Percentiles rank a stretch among this genome's conserved stretches.
Conservation (phyloP, 2,888 invertebrate genomes). For the Aphelenchoides bicaudatus region DNA sequence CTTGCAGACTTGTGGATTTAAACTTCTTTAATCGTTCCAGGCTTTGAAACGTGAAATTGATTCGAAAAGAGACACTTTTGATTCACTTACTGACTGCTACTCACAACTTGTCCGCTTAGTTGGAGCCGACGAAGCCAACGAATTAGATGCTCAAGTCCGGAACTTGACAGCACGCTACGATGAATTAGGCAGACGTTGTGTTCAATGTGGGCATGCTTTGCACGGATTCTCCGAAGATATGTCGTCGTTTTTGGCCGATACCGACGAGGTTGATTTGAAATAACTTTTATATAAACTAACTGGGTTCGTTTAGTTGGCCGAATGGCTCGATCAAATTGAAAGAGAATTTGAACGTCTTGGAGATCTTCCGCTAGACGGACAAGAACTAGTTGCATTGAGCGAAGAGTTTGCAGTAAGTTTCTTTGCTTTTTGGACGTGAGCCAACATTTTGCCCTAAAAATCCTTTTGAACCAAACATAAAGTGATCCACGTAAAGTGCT, state of each 20-base stretch:
- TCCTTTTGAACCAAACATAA: too few species aligned
- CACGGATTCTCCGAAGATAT: constrained; percentile 36
- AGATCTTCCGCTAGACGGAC: constrained; percentile 74
- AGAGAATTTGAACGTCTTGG: constrained; percentile 67
- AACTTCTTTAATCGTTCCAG: constrained; percentile 20
- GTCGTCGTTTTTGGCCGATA: constrained; percentile 64
- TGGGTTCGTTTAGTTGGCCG: too few species aligned
- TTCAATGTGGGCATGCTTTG: constrained; percentile 36
- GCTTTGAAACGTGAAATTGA: constrained; percentile 45
- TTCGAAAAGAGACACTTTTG: constrained; percentile 40
- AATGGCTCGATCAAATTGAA: constrained; percentile 78
- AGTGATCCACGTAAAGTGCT: too few species aligned
- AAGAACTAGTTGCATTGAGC: constrained; percentile 84
- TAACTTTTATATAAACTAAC: too few species aligned
- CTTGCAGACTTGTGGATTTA: background rate
- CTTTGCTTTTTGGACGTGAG: too few species aligned
- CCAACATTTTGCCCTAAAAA: too few species aligned
- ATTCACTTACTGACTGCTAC: constrained; percentile 35
- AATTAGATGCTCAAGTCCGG: constrained; percentile 83
- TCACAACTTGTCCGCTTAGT: constrained; percentile 37
- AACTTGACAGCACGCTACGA: constrained; percentile 89
- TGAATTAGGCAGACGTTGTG: constrained; percentile 58
- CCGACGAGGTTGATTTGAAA: too few species aligned
- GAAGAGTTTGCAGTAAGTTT: constrained; percentile 76
- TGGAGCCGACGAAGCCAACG: constrained; percentile 68